Evolutionary conservation across 35 echinoderm and acorn worm species (phyloP), one percentile per base, ranked within the genome.

Genomic region (Diadema setosum): DNA sequence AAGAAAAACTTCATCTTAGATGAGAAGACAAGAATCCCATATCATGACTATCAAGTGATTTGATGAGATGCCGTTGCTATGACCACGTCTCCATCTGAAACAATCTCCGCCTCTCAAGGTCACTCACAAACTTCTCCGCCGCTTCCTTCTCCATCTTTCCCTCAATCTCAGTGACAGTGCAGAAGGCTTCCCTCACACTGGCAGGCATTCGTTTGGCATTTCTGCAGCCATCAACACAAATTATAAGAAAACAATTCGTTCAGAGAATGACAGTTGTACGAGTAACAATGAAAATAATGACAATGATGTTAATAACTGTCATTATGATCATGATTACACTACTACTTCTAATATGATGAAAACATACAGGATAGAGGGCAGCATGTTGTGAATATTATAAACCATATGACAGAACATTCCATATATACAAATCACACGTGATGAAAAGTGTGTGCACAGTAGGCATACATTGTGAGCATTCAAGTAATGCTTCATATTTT

Each of bases 151-250:
- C 85, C 63, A 94, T 86, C 5, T 55, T 67, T 34, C 95, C 89
- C 45, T 91, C 84, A 17, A 34, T 69, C 40, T 91, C 42, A 14
- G 94, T 82, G 14, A 94, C 75, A 5, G 49, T 23, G 56, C 70
- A 59, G 1, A 98, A 86, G 12, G 95, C 88, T 36, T 91, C 91
- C 11, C 48, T 90, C 27, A 98, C 95, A 82, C 87, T 88, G 12
- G 41, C 74, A 49, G 95, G 95, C 95, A 98, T 98, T 46, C 89
- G 95, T 30, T 98, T 98, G 48, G 95, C 93, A 82, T 98, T 94
- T 45, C 95, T 98, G 90, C 37, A 21, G 31, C 33, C 18, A 58
- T 36, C 46, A 55, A 5, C 48, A 58, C 18, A 88, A 6, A n/a
- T n/a, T n/a, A n/a, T n/a, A n/a, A n/a, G n/a, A n/a, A n/a, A n/a